A percentile compares a stretch with the other conserved stretches of the same genome.
Conservation (phyloP, 2,888 invertebrate species). For the Dasypogon diadema region DNA sequence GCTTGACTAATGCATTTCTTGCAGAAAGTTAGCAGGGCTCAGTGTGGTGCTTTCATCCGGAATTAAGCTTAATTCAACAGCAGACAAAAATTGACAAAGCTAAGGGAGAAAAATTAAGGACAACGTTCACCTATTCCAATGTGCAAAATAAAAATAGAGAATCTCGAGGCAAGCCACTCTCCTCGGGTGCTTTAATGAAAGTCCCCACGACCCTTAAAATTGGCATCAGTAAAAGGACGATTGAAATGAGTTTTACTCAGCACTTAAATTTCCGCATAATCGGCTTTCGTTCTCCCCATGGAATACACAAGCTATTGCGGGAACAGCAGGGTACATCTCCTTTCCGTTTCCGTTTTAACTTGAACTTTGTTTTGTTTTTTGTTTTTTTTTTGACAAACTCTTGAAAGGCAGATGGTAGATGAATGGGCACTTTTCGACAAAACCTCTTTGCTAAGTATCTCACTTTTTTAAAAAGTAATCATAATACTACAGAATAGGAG, state of each 20-base stretch:
- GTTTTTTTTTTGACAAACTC: neutral
- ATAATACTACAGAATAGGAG: too few species aligned
- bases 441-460: neutral
- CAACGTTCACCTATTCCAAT: neutral
- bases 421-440: neutral
- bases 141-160: neutral
- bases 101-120: neutral
- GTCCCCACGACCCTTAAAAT: neutral
- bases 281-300: constrained; percentile 3
- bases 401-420: neutral
- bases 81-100: neutral
- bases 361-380: neutral
- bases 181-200: neutral
- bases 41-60: too few species aligned
- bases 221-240: neutral
- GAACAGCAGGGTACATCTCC: neutral
- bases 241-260: neutral
- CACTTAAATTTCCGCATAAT: constrained; percentile 12
- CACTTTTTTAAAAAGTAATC: neutral
- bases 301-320: neutral
- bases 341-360: neutral
- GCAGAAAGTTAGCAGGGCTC: too few species aligned
- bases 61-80: neutral
- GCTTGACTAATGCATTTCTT: too few species aligned
- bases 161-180: neutral